Percentiles rank a stretch among this genome's conserved stretches.
phyloP scores from a whole-genome alignment of 1,140 invertebrate species.

The Tetramorium alpestre region DNA sequence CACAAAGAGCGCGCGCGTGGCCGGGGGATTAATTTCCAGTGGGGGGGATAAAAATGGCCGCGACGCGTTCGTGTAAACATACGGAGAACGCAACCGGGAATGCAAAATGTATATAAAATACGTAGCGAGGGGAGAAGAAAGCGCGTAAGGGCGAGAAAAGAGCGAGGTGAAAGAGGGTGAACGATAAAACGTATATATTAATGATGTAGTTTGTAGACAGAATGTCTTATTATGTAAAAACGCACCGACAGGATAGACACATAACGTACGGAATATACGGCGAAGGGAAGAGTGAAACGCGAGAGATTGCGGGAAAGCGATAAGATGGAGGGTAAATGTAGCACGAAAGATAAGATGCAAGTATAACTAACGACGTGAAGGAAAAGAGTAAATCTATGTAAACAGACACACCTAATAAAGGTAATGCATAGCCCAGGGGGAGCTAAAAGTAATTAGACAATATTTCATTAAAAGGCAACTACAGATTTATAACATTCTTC shows the following conservation, averaged over 20 bases:
- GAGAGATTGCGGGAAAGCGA: not conserved
- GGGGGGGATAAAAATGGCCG: conserved; percentile 38
- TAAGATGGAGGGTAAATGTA: not conserved
- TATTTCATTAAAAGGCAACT: not conserved
- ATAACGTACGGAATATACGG: not conserved
- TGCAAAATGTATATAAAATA: conserved; percentile 8
- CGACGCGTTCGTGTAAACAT: conserved; percentile 35
- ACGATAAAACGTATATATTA: not conserved
- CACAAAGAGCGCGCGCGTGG: conserved; percentile 23
- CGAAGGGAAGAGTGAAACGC: not conserved
- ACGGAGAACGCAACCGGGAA: not conserved
- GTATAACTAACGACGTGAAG: not conserved
- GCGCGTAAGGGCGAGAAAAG: not conserved
- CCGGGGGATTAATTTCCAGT: conserved; percentile 35
- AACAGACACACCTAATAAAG: not conserved
- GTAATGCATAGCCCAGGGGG: not conserved
- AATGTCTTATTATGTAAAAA: not conserved
- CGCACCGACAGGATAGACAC: not conserved
- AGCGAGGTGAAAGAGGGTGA: not conserved
- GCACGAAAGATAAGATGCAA: not conserved
- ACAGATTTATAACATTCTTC: not conserved
- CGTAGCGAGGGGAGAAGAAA: not conserved
- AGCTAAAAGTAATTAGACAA: not conserved
- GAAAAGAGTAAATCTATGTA: not conserved
- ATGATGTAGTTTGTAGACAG: not conserved